phyloP scores from a whole-genome alignment of 2,888 invertebrate species.

The Athrips mouffetella region DNA sequence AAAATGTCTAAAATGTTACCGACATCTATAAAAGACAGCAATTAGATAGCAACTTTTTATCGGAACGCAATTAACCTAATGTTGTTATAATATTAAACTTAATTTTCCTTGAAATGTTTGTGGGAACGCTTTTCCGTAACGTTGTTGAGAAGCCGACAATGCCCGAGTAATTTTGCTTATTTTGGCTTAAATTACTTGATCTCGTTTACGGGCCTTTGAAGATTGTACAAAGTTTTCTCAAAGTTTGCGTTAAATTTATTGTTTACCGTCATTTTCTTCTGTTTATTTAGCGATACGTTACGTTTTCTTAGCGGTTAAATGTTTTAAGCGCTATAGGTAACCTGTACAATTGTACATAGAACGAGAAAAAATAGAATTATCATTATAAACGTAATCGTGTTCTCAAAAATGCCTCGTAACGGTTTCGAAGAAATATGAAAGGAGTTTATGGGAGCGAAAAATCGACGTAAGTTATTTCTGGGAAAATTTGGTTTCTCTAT shows the following conservation, averaged over 20 bases:
- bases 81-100: constrained; percentile 47
- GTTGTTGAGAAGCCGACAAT: constrained; percentile 61
- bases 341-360: too few species aligned
- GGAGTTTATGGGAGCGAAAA: too few species aligned
- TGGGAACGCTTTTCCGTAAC: constrained; percentile 50
- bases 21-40: constrained; percentile 31
- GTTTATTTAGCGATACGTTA: constrained; percentile 46
- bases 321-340: neutral
- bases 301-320: constrained; percentile 31
- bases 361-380: too few species aligned
- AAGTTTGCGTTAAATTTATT: constrained; percentile 74
- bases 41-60: constrained; percentile 34
- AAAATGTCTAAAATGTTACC: constrained; percentile 44
- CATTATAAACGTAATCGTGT: too few species aligned
- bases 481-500: too few species aligned
- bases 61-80: constrained; percentile 30
- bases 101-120: constrained; percentile 47
- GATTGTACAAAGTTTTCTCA: constrained; percentile 67
- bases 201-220: constrained; percentile 72
- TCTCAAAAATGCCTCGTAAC: too few species aligned
- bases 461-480: too few species aligned
- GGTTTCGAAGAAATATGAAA: too few species aligned
- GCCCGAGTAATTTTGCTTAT: constrained; percentile 69
- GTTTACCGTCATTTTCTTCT: constrained; percentile 66
- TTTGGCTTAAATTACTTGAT: constrained; percentile 73